A percentile compares a stretch with the other conserved stretches of the same genome.
These are phyloP conservation scores for Pseudanteris insignis DNA, from an alignment of 2,888 invertebrate species.

Conservation along the genomic window DNA sequence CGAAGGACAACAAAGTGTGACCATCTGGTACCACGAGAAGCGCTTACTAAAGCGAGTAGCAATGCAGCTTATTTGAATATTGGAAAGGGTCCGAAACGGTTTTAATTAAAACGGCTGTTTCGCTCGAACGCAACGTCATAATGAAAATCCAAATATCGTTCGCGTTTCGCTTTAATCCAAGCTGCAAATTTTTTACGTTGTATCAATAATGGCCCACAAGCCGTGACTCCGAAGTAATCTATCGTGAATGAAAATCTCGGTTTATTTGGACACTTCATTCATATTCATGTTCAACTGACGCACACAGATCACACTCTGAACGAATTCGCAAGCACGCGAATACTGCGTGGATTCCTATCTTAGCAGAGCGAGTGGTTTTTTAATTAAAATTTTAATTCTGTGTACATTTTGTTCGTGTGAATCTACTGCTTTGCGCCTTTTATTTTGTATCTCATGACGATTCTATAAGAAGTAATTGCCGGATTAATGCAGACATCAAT, in stretches of 20 bases:
- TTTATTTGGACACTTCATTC: conserved; percentile 39
- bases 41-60: conserved; percentile 51
- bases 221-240: conserved; percentile 22
- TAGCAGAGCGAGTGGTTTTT: conserved; percentile 19
- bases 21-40: conserved; percentile 58
- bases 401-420: conserved; percentile 9
- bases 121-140: conserved; percentile 54
- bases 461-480: no score
- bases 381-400: conserved; percentile 32
- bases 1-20: conserved; percentile 52
- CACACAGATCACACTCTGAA: conserved; percentile 25
- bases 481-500: conserved; percentile 29
- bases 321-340: no score
- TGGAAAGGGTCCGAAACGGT: conserved; percentile 45
- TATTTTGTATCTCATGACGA: no score
- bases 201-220: conserved; percentile 41
- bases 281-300: conserved; percentile 44
- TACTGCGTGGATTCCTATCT: conserved; percentile 18
- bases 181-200: conserved; percentile 32
- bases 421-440: no score
- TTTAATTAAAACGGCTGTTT: conserved; percentile 64
- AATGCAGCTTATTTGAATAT: conserved; percentile 61
- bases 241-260: conserved; percentile 37
- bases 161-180: conserved; percentile 30
- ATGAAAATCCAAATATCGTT: conserved; percentile 60